These are phyloP conservation scores for Tetrax tetrax DNA, from an alignment of 2,113 vertebrate genomes.

Conservation along the genomic window DNA sequence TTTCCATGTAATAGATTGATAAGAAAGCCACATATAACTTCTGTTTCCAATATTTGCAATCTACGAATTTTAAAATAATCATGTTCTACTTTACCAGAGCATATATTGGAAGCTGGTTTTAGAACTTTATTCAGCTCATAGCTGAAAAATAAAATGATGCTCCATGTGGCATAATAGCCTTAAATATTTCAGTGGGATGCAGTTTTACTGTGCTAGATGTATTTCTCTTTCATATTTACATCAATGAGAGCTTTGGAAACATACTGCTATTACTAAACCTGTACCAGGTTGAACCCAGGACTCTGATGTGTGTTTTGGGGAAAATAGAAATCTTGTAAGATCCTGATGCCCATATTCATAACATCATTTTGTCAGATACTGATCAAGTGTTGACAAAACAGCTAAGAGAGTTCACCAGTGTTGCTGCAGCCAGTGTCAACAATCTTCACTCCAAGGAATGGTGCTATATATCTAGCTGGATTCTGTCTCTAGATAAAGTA, in stretches of 20 bases:
- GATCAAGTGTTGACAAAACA: neutral
- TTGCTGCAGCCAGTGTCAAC: neutral
- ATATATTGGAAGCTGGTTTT: neutral
- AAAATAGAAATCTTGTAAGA: neutral
- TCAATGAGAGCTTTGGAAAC: neutral
- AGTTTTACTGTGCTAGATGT: neutral
- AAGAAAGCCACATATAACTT: neutral
- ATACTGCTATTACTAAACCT: neutral
- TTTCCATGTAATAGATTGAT: neutral
- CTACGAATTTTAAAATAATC: neutral
- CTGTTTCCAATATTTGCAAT: neutral
- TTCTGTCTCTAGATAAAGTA: neutral
- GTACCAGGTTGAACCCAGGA: neutral
- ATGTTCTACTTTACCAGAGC: neutral
- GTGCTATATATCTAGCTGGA: neutral
- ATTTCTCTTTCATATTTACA: neutral
- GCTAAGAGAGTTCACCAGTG: neutral
- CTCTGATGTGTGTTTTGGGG: neutral
- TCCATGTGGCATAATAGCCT: neutral
- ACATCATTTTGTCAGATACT: neutral
- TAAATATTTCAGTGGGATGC: neutral
- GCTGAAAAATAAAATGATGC: neutral
- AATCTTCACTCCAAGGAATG: neutral
- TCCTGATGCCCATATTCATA: neutral
- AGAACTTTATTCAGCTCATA: neutral